phyloP scores from a whole-genome alignment of 2,888 invertebrate species.

The Apodemia zela region DNA sequence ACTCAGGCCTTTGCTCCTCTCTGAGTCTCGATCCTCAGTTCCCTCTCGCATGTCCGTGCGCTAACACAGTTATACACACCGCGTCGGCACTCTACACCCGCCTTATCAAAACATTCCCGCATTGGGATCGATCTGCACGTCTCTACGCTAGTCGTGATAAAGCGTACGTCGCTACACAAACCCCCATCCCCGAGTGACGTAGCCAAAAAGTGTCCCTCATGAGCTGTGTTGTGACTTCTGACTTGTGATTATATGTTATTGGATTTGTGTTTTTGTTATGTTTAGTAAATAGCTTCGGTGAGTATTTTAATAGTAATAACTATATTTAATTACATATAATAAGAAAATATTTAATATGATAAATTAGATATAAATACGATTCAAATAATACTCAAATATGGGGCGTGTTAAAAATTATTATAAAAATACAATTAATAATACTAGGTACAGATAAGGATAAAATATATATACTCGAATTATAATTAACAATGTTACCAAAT shows the following conservation, averaged over 20 bases:
- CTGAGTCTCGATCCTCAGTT: constrained; percentile 20
- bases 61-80: constrained; percentile 20
- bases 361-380: not conserved
- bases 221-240: constrained; percentile 43
- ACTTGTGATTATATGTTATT: constrained; percentile 41
- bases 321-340: not conserved
- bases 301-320: not conserved
- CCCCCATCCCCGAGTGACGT: constrained; percentile 47
- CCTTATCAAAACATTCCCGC: constrained; percentile 64
- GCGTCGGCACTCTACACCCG: constrained; percentile 39
- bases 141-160: constrained; percentile 52
- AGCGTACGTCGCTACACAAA: constrained; percentile 40
- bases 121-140: constrained; percentile 71
- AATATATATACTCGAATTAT: not conserved
- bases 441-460: too few species aligned
- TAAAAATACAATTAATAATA: too few species aligned
- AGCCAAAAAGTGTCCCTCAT: constrained; percentile 49
- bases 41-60: constrained; percentile 23
- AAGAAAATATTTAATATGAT: not conserved
- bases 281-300: constrained; percentile 3
- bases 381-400: not conserved
- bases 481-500: not conserved
- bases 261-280: constrained; percentile 34
- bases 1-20: constrained; percentile 47
- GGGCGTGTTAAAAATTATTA: too few species aligned